Evolutionary conservation across 2,888 invertebrate species (phyloP).

Genomic region (Chelonus formosanus): DNA sequence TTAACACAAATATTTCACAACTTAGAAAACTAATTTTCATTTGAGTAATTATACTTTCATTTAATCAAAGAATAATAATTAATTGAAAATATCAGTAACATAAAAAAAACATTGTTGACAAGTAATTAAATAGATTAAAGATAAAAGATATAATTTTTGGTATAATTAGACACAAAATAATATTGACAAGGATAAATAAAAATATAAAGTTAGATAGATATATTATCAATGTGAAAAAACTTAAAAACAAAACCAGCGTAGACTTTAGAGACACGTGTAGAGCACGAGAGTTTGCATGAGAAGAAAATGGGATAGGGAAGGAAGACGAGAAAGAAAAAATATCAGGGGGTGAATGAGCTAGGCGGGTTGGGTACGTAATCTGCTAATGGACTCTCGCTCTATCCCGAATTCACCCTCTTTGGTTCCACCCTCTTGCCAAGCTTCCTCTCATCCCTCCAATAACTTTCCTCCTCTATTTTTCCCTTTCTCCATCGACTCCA

Average conservation of each 20-base stretch:
- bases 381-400: conserved; percentile 62
- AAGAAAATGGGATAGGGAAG: conserved; percentile 28
- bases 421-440: conserved; percentile 29
- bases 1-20: too few relatives aligned
- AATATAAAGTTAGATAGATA: background rate
- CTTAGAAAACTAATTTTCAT: too few relatives aligned
- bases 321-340: conserved; percentile 24
- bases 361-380: conserved; percentile 62
- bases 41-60: too few relatives aligned
- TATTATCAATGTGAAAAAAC: background rate
- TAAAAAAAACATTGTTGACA: too few relatives aligned
- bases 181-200: conserved; percentile 24
- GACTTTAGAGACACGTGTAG: conserved; percentile 8
- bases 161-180: too few relatives aligned
- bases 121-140: too few relatives aligned
- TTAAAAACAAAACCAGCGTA: background rate
- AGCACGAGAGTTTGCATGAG: conserved; percentile 10
- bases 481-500: conserved; percentile 1
- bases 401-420: conserved; percentile 44
- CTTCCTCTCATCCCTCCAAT: conserved; percentile 38
- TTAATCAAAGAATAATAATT: too few relatives aligned
- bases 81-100: too few relatives aligned
- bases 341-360: conserved; percentile 56
- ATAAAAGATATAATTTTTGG: too few relatives aligned
- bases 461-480: conserved; percentile 37